Percentiles rank a stretch among this genome's conserved stretches.
phyloP scores from a whole-genome alignment of 2,797 vertebrate genomes.

The Catostomus latipinnis region DNA sequence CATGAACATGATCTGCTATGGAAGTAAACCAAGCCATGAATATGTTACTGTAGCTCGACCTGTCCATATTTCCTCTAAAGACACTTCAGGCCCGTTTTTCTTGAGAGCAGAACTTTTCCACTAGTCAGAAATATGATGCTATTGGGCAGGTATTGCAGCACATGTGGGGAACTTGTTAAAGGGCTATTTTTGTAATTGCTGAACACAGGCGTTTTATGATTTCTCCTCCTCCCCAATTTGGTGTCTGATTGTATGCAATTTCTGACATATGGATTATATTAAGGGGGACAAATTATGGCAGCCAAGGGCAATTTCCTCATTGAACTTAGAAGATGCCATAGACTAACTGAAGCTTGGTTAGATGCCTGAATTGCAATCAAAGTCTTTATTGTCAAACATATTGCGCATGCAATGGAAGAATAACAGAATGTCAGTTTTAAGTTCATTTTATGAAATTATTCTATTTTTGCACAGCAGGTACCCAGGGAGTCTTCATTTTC shows the following conservation, averaged over 20 bases:
- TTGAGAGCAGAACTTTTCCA: slow-evolving; percentile 52
- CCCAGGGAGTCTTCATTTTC: slow-evolving; percentile 8
- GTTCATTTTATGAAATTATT: slow-evolving; percentile 1
- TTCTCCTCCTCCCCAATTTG: background rate
- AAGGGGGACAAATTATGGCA: background rate
- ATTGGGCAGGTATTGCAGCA: slow-evolving; percentile 22
- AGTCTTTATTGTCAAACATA: background rate
- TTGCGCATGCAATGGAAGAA: background rate
- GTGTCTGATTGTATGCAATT: background rate
- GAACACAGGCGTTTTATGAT: background rate
- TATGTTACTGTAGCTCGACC: slow-evolving; percentile 73
- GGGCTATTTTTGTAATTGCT: slow-evolving; percentile 29
- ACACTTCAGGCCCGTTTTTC: slow-evolving; percentile 63
- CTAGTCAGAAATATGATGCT: slow-evolving; percentile 26
- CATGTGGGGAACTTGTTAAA: slow-evolving; percentile 26
- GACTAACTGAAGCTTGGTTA: background rate
- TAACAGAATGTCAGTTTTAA: background rate
- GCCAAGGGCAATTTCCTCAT: background rate
- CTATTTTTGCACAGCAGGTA: slow-evolving; percentile 2
- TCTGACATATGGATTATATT: background rate
- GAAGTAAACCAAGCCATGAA: slow-evolving; percentile 71
- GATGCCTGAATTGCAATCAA: background rate
- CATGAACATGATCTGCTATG: slow-evolving; percentile 63
- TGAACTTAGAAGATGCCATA: background rate
- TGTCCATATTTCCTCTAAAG: slow-evolving; percentile 60